phyloP scores from a whole-genome alignment of 2,888 invertebrate species.

The Tinea trinotella region DNA sequence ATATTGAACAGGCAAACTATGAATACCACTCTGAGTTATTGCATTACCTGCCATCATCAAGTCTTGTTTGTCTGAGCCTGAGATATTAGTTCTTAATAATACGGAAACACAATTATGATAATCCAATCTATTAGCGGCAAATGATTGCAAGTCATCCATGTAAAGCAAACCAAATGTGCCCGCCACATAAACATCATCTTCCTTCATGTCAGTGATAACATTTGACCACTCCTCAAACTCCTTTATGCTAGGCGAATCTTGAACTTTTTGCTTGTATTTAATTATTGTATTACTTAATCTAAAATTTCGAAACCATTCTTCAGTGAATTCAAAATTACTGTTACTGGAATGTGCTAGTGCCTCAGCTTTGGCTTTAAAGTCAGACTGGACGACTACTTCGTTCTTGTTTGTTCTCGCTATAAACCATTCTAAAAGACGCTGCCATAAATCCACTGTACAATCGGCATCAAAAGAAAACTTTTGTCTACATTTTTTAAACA shows the following conservation, averaged over 20 bases:
- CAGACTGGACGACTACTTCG: slow-evolving; percentile 28
- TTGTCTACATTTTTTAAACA: slow-evolving; percentile 9
- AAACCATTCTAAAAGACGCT: slow-evolving; percentile 33
- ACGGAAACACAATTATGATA: slow-evolving; percentile 31
- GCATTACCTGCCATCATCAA: slow-evolving; percentile 31
- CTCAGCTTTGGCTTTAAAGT: slow-evolving; percentile 28
- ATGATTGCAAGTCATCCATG: slow-evolving; percentile 29
- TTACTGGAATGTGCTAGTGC: slow-evolving; percentile 28
- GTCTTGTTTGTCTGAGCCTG: slow-evolving; percentile 31
- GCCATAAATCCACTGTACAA: slow-evolving; percentile 28
- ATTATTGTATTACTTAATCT: slow-evolving; percentile 32
- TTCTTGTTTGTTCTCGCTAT: slow-evolving; percentile 28
- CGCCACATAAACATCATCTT: slow-evolving; percentile 30
- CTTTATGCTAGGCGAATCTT: slow-evolving; percentile 23
- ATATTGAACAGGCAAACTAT: slow-evolving; percentile 33
- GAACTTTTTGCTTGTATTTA: slow-evolving; percentile 24
- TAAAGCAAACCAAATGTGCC: slow-evolving; percentile 31
- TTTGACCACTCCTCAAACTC: slow-evolving; percentile 28
- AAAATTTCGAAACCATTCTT: slow-evolving; percentile 34
- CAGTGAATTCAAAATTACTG: slow-evolving; percentile 28
- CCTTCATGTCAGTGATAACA: slow-evolving; percentile 26
- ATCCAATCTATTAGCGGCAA: slow-evolving; percentile 26
- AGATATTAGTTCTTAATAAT: slow-evolving; percentile 29
- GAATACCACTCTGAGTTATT: slow-evolving; percentile 24
- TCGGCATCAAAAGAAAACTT: background rate